Evolutionary conservation across 1,140 invertebrate species (phyloP), one percentile per base, ranked within the genome.

Genomic region (Cydia splendana): DNA sequence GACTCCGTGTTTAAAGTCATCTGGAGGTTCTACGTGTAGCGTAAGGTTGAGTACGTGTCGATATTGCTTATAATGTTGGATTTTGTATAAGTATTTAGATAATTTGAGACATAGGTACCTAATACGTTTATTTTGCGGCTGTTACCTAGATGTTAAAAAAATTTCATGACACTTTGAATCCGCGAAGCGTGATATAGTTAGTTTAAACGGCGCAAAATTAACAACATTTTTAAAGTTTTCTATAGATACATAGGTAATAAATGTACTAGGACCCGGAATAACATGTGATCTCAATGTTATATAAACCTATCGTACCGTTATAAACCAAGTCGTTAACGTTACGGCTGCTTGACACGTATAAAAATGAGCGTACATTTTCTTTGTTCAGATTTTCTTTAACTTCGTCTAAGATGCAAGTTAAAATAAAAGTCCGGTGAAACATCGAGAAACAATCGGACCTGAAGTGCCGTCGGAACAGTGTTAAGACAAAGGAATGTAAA

Each of bases 1-100:
- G 67, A 71, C 67, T 34, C 4, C 82, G 84, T 86, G 87, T 78
- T 80, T 78, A 78, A 81, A 80, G 81, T 80, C 76, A 62, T n/a
- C 45, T 62, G 57, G 57, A 62, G 53, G 20, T 62, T 62, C 51
- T n/a, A 53, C 57, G 57, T 62, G 57, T 62, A 18, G n/a, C n/a
- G 53, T 18, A 62, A 24, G 20, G 53, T 7, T 18, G 45, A 13
- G 38, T 75, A 75, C 74, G 13, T 65, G 28, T 51, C 30, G 57
- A 62, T 53, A 62, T 10, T 10, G n/a, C 0, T 15, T n/a, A 53
- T 30, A 4, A 53, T 18, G 5, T 53, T 18, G n/a, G n/a, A 18
- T 18, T 34, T 34, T 0, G 34, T 6, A 7, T 15, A 18, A 15
- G n/a, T 53, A 0, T 6, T 6, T 6, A 34, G 5, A 34, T 5